Evolutionary conservation across 1,140 invertebrate species (phyloP), one percentile per base, ranked within the genome.

Genomic region (Neodiprion fabricii): DNA sequence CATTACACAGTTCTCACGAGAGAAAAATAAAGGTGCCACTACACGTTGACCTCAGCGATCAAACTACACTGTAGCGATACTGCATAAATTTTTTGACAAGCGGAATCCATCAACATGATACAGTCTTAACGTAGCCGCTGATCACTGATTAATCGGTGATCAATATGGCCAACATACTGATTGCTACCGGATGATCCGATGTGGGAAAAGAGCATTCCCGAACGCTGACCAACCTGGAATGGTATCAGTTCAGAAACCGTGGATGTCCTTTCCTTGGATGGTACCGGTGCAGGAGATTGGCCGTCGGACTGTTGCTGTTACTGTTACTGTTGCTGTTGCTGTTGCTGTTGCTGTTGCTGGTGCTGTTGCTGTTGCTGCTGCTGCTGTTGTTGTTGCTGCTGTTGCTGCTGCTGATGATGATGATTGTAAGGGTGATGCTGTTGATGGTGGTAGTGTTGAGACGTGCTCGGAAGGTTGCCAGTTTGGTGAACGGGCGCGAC

Each of bases 141-240:
- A 40, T 40, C 28, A 40, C 28, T 40, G 28, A 40, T 40, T 40
- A 0, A 40, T 40, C 28, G 28, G 2, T 40, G 28, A 40, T 40
- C 5, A 40, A 40, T 40, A 40, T 40, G 28, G 5, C 28, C 5
- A 40, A 40, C 28, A 10, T 69, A 69, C 17, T 69, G 14, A 12
- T 23, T 47, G 40, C 40, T 69, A 4, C 67, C 67, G 10, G 82
- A 53, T 21, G 81, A 65, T 8, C 84, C 83, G 40, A 87, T 82
- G n/a, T 84, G 84, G 47, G 78, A 76, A 21, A 87, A 88, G 17
- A 87, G 73, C 4, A 88, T 77, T 23, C 87, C 84, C 7, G 80
- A 47, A 65, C 82, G 82, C 70, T 84, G 83, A 14, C 85, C 87
- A 47, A 88, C 84, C 68, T 87, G 82, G 71, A 85, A 88, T 48